A percentile compares a stretch with the other conserved stretches of the same genome.
These are phyloP conservation scores for Xenopus borealis DNA, from an alignment of 2,113 vertebrate genomes.

Conservation along the genomic window DNA sequence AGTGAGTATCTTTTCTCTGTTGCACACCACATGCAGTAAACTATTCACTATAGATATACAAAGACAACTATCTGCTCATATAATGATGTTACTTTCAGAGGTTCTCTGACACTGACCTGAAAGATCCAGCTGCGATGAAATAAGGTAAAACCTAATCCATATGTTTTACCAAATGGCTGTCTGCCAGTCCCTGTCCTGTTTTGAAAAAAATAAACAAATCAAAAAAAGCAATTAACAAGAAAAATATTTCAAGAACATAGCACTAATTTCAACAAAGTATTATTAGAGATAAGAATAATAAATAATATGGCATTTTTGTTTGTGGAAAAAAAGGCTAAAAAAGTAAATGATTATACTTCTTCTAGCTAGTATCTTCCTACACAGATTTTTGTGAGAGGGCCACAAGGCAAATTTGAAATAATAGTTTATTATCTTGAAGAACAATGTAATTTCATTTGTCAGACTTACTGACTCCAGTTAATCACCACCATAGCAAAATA, in stretches of 20 bases:
- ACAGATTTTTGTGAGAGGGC: no score
- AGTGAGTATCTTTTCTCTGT: no score
- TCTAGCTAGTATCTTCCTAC: no score
- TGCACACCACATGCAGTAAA: neutral
- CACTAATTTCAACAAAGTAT: neutral
- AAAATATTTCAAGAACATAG: neutral
- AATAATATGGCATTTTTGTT: no score
- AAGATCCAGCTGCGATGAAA: constrained; percentile 1
- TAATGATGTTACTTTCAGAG: neutral
- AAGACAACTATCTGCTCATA: neutral
- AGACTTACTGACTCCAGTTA: no score
- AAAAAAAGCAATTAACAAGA: neutral
- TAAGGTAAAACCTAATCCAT: neutral
- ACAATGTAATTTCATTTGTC: no score
- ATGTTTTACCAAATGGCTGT: constrained; percentile 9
- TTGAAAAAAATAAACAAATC: neutral
- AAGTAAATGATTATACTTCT: no score
- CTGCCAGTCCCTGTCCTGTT: constrained; percentile 5
- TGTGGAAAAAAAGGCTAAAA: no score
- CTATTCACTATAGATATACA: no score
- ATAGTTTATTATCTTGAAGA: no score
- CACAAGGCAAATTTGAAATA: no score
- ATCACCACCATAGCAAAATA: no score
- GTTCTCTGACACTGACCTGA: constrained; percentile 5
- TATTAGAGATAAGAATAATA: neutral